Conservation (phyloP, 2,888 invertebrate genomes). For the Amphimallon solstitiale region DNA sequence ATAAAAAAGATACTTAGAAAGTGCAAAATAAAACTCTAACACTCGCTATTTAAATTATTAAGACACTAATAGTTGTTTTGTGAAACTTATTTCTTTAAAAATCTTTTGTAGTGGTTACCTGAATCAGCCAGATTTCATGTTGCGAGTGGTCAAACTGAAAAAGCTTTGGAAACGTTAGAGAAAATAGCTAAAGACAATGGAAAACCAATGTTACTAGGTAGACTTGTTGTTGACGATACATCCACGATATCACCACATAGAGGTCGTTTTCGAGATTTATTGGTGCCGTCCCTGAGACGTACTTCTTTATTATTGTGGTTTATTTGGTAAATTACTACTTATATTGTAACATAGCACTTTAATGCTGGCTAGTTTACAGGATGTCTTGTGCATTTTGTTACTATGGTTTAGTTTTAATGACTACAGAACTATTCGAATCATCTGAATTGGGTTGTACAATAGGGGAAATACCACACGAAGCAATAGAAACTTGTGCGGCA, state of each 20-base stretch:
- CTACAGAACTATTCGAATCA: slow-evolving; percentile 89
- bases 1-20: too few relatives aligned
- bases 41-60: too few relatives aligned
- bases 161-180: slow-evolving; percentile 85
- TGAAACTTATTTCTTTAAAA: too few relatives aligned
- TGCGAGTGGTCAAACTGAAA: slow-evolving; percentile 86
- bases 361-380: slow-evolving; percentile 65
- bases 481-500: slow-evolving; percentile 69
- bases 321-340: slow-evolving; percentile 80
- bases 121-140: slow-evolving; percentile 92
- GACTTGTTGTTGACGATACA: slow-evolving; percentile 82
- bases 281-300: slow-evolving; percentile 81
- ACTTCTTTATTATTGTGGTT: slow-evolving; percentile 92
- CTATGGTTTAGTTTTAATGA: slow-evolving; percentile 94
- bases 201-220: slow-evolving; percentile 86
- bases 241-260: slow-evolving; percentile 69
- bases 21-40: too few relatives aligned
- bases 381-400: slow-evolving; percentile 95
- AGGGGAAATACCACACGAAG: slow-evolving; percentile 52
- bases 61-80: too few relatives aligned
- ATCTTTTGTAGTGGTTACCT: slow-evolving; percentile 83
- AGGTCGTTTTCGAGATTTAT: slow-evolving; percentile 76
- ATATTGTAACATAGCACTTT: too few relatives aligned
- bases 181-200: slow-evolving; percentile 90
- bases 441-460: slow-evolving; percentile 62